Conservation (phyloP, 2,888 invertebrate species). For the Lasioglossum vierecki region DNA sequence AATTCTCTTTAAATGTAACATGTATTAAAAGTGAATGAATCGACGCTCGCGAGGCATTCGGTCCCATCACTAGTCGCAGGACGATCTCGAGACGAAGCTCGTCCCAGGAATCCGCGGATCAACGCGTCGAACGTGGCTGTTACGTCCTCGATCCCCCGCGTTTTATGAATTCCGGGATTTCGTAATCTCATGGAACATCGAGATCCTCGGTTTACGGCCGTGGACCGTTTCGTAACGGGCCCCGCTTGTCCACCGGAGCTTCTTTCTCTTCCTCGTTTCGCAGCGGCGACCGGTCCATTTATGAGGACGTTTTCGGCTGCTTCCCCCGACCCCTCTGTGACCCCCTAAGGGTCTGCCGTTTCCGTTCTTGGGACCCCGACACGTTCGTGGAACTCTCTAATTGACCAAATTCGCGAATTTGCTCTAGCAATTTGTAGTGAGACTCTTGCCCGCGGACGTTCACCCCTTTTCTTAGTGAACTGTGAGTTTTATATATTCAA, state of each 20-base stretch:
- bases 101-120: conserved; percentile 18
- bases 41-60: not conserved
- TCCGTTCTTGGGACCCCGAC: not conserved
- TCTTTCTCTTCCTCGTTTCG: conserved; percentile 4
- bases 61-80: not conserved
- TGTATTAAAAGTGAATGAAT: not conserved
- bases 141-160: conserved; percentile 12
- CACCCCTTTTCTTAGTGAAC: not conserved
- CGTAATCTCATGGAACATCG: conserved; percentile 33
- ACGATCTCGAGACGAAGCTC: not conserved
- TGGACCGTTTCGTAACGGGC: conserved; percentile 42
- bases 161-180: conserved; percentile 46
- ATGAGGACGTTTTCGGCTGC: not conserved
- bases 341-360: not conserved
- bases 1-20: not conserved
- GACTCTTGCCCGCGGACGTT: not conserved
- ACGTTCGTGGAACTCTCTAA: conserved; percentile 29
- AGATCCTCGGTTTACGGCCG: conserved; percentile 18
- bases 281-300: conserved; percentile 5
- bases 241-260: not conserved
- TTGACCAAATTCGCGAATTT: conserved; percentile 21
- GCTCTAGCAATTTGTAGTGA: conserved; percentile 31
- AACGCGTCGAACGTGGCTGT: conserved; percentile 4
- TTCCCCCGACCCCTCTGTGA: not conserved
- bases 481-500: not conserved